These are phyloP conservation scores for Euplexia lucipara DNA, from an alignment of 2,888 invertebrate species.

Conservation along the genomic window DNA sequence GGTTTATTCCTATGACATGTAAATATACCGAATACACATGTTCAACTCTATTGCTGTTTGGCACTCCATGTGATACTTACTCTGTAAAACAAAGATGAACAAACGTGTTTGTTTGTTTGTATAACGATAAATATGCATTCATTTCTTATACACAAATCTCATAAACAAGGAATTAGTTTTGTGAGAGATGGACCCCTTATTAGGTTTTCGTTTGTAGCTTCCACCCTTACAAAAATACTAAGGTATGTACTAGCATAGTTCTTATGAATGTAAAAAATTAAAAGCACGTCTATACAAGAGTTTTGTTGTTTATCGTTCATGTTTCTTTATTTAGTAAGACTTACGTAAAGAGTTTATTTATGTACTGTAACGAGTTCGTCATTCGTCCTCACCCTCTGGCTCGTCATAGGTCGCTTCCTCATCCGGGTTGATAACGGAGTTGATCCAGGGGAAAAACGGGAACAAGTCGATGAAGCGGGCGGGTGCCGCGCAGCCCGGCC, in stretches of 20 bases:
- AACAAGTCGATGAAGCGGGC: slow-evolving; percentile 74
- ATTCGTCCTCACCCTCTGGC: slow-evolving; percentile 21
- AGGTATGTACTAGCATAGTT: too few relatives aligned
- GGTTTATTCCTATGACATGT: too few relatives aligned
- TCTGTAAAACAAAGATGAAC: not conserved
- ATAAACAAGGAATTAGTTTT: not conserved
- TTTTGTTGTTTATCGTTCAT: too few relatives aligned
- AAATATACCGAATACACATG: too few relatives aligned
- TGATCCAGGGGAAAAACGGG: slow-evolving; percentile 73
- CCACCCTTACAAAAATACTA: too few relatives aligned
- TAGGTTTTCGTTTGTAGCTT: too few relatives aligned
- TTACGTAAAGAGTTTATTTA: slow-evolving; percentile 26
- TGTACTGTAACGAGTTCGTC: slow-evolving; percentile 13
- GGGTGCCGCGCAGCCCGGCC: slow-evolving; percentile 79
- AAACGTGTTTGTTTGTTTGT: not conserved
- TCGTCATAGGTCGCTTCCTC: slow-evolving; percentile 31
- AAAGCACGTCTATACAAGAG: too few relatives aligned
- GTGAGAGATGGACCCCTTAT: too few relatives aligned
- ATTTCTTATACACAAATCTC: not conserved
- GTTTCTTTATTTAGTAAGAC: too few relatives aligned
- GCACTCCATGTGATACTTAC: not conserved
- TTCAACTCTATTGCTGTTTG: not conserved
- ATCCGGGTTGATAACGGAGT: slow-evolving; percentile 58
- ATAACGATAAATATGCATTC: too few relatives aligned
- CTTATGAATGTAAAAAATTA: not conserved